A percentile compares a stretch with the other conserved stretches of the same genome.
These are phyloP conservation scores for Tympanuchus pallidicinctus DNA, from an alignment of 2,113 vertebrate genomes.

Conservation along the genomic window DNA sequence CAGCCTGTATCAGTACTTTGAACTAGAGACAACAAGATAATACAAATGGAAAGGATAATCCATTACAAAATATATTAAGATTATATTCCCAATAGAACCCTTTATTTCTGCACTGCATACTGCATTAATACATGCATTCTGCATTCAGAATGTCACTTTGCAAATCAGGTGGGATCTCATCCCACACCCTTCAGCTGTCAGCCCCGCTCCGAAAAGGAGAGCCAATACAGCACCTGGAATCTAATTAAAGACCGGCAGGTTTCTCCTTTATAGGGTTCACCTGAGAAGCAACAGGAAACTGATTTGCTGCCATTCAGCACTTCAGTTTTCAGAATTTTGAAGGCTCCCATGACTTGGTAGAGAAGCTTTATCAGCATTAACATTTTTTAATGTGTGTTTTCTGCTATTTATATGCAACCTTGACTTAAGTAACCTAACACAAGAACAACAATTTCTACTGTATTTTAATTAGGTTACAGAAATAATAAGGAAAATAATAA, in stretches of 20 bases:
- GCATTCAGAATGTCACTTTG: not conserved
- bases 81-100: not conserved
- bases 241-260: slow-evolving; percentile 5
- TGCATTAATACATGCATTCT: not conserved
- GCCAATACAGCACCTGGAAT: not conserved
- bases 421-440: not conserved
- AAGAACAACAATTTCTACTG: not conserved
- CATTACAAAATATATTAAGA: not conserved
- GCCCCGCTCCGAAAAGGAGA: not conserved
- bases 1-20: not conserved
- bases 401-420: not conserved
- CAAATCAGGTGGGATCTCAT: not conserved
- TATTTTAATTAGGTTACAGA: not conserved
- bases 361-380: not conserved
- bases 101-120: not conserved
- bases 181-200: not conserved
- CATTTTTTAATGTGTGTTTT: not conserved
- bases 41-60: not conserved
- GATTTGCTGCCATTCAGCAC: not conserved
- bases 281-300: not conserved
- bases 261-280: slow-evolving; percentile 11
- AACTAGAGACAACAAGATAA: not conserved
- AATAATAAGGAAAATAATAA: not conserved
- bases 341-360: not conserved
- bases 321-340: not conserved